Percentiles rank a stretch among this genome's conserved stretches.
Evolutionary conservation across 2,888 invertebrate species (phyloP).

Genomic region (Apomyelois bistriatella): DNA sequence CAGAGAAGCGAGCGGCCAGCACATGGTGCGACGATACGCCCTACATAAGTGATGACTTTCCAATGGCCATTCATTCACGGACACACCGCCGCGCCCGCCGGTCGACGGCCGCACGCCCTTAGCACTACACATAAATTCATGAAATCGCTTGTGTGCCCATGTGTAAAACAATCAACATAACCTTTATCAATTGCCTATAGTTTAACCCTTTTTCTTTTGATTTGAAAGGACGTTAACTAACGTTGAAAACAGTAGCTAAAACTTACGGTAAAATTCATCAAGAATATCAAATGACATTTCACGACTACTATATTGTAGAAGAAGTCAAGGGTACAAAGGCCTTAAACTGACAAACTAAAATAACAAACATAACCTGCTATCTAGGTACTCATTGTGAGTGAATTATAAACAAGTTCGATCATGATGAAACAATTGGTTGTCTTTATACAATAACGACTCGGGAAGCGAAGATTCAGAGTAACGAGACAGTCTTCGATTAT

Average conservation of each 20-base stretch:
- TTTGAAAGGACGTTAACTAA: no score
- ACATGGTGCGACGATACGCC: conserved; percentile 72
- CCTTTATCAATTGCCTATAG: background rate
- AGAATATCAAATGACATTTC: no score
- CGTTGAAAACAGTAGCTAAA: no score
- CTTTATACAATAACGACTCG: conserved; percentile 20
- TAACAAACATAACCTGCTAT: no score
- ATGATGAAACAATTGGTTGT: background rate
- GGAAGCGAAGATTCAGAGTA: conserved; percentile 43
- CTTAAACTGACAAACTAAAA: no score
- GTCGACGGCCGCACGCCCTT: conserved; percentile 28
- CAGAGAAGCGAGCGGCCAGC: conserved; percentile 52
- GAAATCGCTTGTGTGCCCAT: conserved; percentile 40
- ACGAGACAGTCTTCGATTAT: conserved; percentile 58
- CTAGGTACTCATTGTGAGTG: background rate
- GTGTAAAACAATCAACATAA: conserved; percentile 46
- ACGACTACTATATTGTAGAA: no score
- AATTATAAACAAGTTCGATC: background rate
- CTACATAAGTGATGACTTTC: conserved; percentile 79
- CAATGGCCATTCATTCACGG: conserved; percentile 74
- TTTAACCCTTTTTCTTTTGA: background rate
- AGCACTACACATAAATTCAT: conserved; percentile 40
- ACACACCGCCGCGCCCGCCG: conserved; percentile 50
- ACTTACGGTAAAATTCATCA: no score
- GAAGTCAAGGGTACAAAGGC: background rate